Evolutionary conservation across 2,113 vertebrate species (phyloP), one percentile per base, ranked within the genome.

Genomic region (Romanogobio albipinnatus): DNA sequence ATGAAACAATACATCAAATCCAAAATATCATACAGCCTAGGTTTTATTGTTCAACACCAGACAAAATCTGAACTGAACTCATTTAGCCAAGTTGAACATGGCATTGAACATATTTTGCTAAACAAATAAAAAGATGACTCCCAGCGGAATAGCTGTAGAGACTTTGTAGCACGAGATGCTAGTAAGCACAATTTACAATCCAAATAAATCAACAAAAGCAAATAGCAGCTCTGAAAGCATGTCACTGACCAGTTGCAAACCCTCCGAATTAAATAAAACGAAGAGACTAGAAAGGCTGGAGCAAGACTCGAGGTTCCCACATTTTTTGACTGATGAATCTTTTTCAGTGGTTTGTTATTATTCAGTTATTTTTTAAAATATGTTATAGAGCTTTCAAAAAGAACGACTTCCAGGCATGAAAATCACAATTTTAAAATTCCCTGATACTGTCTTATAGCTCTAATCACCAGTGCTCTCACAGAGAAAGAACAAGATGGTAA

Each of bases 131-230:
- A 76, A 83, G 62, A 86, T 64, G 77, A 56, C 22, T 84, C 79
- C 68, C 64, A 24, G 49, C 45, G 74, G 70, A 39, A 39, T 7
- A 39, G 39, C 36, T 39, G 36, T 39, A 39, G 4, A 36, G 36
- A 82, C 61, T 17, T 58, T 86, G 80, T 47, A 82, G 79, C 61
- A 68, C 74, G 17, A 81, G 47, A 82, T 76, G 71, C 79, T 82
- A 78, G 78, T 86, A 78, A 77, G 76, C 78, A 76, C 64, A 64
- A 84, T 83, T 82, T 85, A 68, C 75, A 71, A 83, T 61, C 78
- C 75, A 68, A 84, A 86, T 66, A 79, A 78, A 85, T 85, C 83
- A 80, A 83, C 53, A 83, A 70, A 88, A 85, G 74, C 82, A 83
- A 75, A 83, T 53, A 76, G 71, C 74, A 85, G 64, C 82, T 74